A percentile compares a stretch with the other conserved stretches of the same genome.
These are phyloP conservation scores for Ptychadena robeensis DNA, from an alignment of 2,797 vertebrate genomes.

Conservation along the genomic window DNA sequence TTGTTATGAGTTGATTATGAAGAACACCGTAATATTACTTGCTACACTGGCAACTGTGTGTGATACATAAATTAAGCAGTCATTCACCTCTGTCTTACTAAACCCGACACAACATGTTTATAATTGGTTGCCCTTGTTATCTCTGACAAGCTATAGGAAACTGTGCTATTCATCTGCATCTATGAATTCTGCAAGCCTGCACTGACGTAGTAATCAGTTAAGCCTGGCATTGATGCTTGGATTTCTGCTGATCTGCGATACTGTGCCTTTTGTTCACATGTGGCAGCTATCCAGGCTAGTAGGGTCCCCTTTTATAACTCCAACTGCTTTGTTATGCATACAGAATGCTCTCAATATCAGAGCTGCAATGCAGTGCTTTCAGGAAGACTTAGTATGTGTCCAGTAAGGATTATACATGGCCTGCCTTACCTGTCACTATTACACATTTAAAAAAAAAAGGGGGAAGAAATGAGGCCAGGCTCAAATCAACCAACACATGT, in stretches of 20 bases:
- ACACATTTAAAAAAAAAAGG: neutral
- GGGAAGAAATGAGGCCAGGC: neutral
- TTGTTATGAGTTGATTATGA: neutral
- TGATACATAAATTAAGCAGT: conserved; percentile 15
- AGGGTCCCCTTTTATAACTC: conserved; percentile 23
- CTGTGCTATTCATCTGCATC: neutral
- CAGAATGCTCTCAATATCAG: conserved; percentile 3
- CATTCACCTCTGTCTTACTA: conserved; percentile 4
- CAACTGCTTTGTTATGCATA: conserved; percentile 40
- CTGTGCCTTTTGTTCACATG: conserved; percentile 8
- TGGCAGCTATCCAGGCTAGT: conserved; percentile 28
- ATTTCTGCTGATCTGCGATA: conserved; percentile 48
- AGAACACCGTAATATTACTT: conserved; percentile 2
- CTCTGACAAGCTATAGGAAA: neutral
- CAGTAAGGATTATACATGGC: conserved; percentile 11
- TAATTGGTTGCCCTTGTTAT: conserved; percentile 34
- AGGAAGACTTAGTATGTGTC: conserved; percentile 6
- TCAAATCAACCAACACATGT: neutral
- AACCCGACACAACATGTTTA: neutral
- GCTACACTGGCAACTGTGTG: neutral
- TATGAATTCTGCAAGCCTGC: conserved; percentile 16
- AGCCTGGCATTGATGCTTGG: neutral
- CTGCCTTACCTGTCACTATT: neutral
- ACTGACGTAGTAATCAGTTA: conserved; percentile 22
- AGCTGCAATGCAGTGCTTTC: conserved; percentile 32